Base-by-base conservation (phyloP, 2,888 invertebrate species). In the Athrips mouffetella region DNA sequence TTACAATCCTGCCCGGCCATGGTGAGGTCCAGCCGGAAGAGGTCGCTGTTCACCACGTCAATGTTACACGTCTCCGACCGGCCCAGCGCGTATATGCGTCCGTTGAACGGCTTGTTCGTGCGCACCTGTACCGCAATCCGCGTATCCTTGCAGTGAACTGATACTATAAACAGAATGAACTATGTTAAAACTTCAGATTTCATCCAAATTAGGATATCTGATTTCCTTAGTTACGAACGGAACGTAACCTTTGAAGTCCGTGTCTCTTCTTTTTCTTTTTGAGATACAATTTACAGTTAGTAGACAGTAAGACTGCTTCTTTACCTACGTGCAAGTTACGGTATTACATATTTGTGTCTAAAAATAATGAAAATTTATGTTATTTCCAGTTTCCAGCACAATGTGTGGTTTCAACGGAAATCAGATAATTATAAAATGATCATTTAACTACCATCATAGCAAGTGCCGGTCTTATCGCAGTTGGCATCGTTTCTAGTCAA, bases 1-100 rank as follows among this genome's bases (percentile, higher is more conserved):
- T 98, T 98, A 76, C 97, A 98, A 71, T 97, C 97, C 75, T 97
- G 97, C 33, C 97, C 97, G 54, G 91, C 94, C 95, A 98, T 96
- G 29, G 97, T 96, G 46, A 98, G 90, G 76, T 98, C 97, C 52
- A 98, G 90, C 61, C 96, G 91, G 91, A 98, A 98, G 54, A 95
- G 91, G 80, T 97, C 96, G 67, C 96, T 96, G 83, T 97, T 97
- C 69, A 94, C 92, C 15, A 98, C 96, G 75, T 97, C 97, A 57
- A 96, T 96, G 85, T 98, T 97, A 83, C 97, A 98, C 31, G 97
- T 98, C 83, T 97, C 97, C 0, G 97, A 96, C 47, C 97, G 91
- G 29, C 97, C 97, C 65, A 98, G 86, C 15, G 97, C 97, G 77
- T 98, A 98, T 74, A 98, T 96, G 53, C 97, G 92, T 10, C 97